Evolutionary conservation across 2,113 vertebrate species (phyloP).

Genomic region (Ictalurus punctatus): DNA sequence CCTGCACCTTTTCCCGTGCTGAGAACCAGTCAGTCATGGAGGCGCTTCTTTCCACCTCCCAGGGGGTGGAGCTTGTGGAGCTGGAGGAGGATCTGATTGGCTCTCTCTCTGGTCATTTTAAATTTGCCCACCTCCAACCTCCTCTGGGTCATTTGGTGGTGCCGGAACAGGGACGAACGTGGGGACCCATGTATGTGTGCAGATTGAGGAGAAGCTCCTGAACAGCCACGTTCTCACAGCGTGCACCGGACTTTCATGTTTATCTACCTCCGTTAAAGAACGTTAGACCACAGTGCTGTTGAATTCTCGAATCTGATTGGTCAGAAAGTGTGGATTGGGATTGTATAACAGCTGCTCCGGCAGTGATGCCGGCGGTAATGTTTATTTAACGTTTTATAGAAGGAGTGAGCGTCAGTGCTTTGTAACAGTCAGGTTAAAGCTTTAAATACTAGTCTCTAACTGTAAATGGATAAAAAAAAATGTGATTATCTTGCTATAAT

Average conservation of each 20-base stretch:
- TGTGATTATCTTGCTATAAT: background rate
- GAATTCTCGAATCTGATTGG: background rate
- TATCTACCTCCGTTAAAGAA: background rate
- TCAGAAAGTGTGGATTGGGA: background rate
- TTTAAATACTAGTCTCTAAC: background rate
- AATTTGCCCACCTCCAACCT: conserved; percentile 65
- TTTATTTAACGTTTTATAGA: background rate
- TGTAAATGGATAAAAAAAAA: background rate
- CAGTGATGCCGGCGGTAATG: background rate
- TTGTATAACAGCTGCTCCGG: background rate
- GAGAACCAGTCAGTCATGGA: conserved; percentile 86
- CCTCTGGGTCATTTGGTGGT: conserved; percentile 83
- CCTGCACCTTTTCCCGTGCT: conserved; percentile 87
- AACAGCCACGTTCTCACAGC: background rate
- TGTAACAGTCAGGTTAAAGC: background rate
- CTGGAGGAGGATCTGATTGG: conserved; percentile 73
- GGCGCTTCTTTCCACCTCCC: conserved; percentile 74
- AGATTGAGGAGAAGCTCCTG: conserved; percentile 76
- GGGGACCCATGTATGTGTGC: conserved; percentile 94
- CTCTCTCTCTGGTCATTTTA: conserved; percentile 77
- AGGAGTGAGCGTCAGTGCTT: background rate
- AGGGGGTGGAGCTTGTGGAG: conserved; percentile 74
- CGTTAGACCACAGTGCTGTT: background rate
- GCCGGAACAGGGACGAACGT: conserved; percentile 79
- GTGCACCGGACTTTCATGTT: background rate